These are phyloP conservation scores for Valencia hispanica DNA, from an alignment of 2,797 vertebrate species.

Conservation along the genomic window DNA sequence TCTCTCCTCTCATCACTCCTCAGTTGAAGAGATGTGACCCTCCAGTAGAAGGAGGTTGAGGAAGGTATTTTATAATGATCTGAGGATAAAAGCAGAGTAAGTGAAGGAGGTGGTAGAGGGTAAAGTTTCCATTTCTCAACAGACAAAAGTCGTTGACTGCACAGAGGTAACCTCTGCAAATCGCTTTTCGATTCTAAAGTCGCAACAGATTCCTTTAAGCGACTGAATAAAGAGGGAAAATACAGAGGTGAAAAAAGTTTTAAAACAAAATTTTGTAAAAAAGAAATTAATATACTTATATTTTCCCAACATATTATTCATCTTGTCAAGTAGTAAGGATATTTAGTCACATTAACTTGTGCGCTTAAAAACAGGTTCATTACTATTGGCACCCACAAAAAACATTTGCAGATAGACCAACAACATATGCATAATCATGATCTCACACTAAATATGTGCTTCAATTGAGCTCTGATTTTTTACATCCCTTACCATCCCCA, in stretches of 20 bases:
- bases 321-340: constrained; percentile 42
- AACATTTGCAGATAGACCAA: background rate
- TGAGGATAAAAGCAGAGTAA: constrained; percentile 1
- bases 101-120: constrained; percentile 41
- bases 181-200: constrained; percentile 76
- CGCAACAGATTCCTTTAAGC: constrained; percentile 64
- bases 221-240: constrained; percentile 55
- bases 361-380: constrained; percentile 42
- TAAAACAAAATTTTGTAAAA: constrained; percentile 37
- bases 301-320: constrained; percentile 23
- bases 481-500: no score
- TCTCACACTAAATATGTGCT: background rate
- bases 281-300: constrained; percentile 39
- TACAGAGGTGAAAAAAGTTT: constrained; percentile 11
- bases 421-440: background rate
- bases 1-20: constrained; percentile 55
- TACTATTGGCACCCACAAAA: background rate
- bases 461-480: background rate
- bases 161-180: constrained; percentile 73
- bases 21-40: constrained; percentile 56
- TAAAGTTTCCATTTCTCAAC: constrained; percentile 74
- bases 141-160: constrained; percentile 71
- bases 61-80: background rate
- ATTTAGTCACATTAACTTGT: constrained; percentile 37
- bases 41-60: constrained; percentile 28